Evolutionary conservation across 2,797 vertebrate genomes (phyloP), one percentile per base, ranked within the genome.

Genomic region (Acanthurus lineatus): DNA sequence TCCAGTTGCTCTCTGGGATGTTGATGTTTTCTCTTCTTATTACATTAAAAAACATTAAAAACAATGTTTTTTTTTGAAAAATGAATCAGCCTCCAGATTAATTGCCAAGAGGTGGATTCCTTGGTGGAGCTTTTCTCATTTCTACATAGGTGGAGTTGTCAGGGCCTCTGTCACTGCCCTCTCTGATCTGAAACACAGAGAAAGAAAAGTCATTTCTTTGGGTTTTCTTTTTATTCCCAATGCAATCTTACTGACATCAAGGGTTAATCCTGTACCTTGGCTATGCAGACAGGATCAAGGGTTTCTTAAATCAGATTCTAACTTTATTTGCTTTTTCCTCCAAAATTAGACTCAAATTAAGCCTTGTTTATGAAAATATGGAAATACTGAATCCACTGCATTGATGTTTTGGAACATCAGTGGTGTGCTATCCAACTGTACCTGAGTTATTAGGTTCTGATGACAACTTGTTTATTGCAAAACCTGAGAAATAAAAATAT

Each of bases 61-160:
- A n/a, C n/a, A n/a, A n/a, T n/a, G n/a, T n/a, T n/a, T n/a, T n/a
- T n/a, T n/a, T n/a, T n/a, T n/a, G n/a, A 45, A n/a, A 17, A 12
- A 48, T 4, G 9, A 54, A 49, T 47, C 57, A 12, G 3, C 20
- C 70, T 1, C 17, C 52, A 15, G 14, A 51, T 0, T 42, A 49
- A 32, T 32, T 17, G 40, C 20, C 17, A 0, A 6, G 1, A n/a
- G 12, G 11, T 38, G 2, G 20, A 25, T 72, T 72, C 7, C 5
- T 14, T 4, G 2, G 17, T 0, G 80, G 58, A 71, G 42, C 83
- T 19, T 81, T 91, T 74, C 83, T 89, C 90, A 92, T 92, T 17
- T 82, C 84, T 19, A 91, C 77, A 3, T 92, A 92, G 19, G 75
- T 83, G 15, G 73, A 20, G 68, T 84, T 79, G 6, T 86, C 86